Evolutionary conservation across 1,140 invertebrate genomes (phyloP).

Genomic region (Eriosoma lanigerum): DNA sequence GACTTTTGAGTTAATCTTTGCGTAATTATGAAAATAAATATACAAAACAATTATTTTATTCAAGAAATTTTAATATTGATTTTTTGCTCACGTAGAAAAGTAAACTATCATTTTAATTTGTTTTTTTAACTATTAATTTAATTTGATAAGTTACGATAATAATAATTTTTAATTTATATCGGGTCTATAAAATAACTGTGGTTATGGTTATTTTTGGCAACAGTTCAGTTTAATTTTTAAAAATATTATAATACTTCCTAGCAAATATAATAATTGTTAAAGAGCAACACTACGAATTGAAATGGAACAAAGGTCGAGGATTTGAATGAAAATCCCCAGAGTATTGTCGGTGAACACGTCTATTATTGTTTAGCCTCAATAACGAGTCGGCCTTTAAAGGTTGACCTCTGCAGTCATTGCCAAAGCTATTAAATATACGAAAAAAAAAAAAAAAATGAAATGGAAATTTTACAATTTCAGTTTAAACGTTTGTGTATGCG

Average conservation of each 20-base stretch:
- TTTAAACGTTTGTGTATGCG: slow-evolving; percentile 4
- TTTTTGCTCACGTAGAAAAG: no score
- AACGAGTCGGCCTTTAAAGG: slow-evolving; percentile 46
- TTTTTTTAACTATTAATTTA: no score
- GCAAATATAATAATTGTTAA: slow-evolving; percentile 25
- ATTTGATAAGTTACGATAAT: no score
- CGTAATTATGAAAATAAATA: no score
- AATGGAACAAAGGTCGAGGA: slow-evolving; percentile 43
- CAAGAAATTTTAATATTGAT: no score
- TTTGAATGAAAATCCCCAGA: slow-evolving; percentile 32
- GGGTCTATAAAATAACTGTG: neutral
- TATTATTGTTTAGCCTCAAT: slow-evolving; percentile 45
- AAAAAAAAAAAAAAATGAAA: slow-evolving; percentile 23
- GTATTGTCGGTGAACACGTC: slow-evolving; percentile 37
- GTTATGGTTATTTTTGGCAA: slow-evolving; percentile 18
- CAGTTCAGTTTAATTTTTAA: neutral
- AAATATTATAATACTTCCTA: neutral
- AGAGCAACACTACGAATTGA: slow-evolving; percentile 37
- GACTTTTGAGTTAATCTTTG: no score
- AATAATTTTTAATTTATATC: no score
- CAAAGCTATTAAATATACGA: slow-evolving; percentile 24
- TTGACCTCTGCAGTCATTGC: slow-evolving; percentile 46
- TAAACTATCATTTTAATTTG: no score
- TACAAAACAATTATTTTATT: no score
- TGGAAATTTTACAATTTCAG: slow-evolving; percentile 35